Evolutionary conservation across 2,888 invertebrate genomes (phyloP), one percentile per base, ranked within the genome.

Genomic region (Netelia fuscicornis): DNA sequence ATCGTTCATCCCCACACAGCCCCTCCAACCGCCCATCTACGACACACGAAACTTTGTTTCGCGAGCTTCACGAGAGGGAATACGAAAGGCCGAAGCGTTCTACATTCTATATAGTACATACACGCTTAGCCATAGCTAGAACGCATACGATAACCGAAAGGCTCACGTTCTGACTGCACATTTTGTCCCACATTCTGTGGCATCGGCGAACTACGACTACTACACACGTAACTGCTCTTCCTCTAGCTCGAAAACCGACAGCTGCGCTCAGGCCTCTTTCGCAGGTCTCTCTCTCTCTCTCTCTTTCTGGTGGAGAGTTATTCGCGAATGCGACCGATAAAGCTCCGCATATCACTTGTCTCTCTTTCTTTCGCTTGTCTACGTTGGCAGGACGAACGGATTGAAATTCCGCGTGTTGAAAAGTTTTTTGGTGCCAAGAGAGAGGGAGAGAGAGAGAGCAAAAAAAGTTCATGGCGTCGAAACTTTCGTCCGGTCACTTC

Each of bases 231-330:
- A 77, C 77, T 58, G 52, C 48, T 72, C 68, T 81, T 86, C 70
- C 75, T 60, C 71, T 83, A 30, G 54, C 80, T 71, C 78, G 85
- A 83, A 87, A 88, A 89, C 86, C 81, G 81, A 86, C 88, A 89
- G 89, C 88, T 88, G 87, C 86, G 77, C 77, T 77, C 85, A 85
- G 86, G 60, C 25, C 64, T 70, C 30, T 52, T 37, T 62, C 56
- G 58, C 64, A 60, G 54, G 11, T 44, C 42, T 56, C 70, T 70
- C 17, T 58, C 67, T 77, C 58, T 77, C 44, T 77, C 42, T 42
- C 42, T 56, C 56, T 56, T n/a, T 25, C 56, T 25, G 25, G 58
- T 68, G 30, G 48, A 68, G 60, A 30, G 68, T 23, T 76, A 30
- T 30, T 44, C 42, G 70, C 56, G 76, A 81, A 76, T 82, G 70